A percentile compares a stretch with the other conserved stretches of the same genome.
Conservation (phyloP, 1,140 invertebrate species). For the Alviniconcha marisindica region DNA sequence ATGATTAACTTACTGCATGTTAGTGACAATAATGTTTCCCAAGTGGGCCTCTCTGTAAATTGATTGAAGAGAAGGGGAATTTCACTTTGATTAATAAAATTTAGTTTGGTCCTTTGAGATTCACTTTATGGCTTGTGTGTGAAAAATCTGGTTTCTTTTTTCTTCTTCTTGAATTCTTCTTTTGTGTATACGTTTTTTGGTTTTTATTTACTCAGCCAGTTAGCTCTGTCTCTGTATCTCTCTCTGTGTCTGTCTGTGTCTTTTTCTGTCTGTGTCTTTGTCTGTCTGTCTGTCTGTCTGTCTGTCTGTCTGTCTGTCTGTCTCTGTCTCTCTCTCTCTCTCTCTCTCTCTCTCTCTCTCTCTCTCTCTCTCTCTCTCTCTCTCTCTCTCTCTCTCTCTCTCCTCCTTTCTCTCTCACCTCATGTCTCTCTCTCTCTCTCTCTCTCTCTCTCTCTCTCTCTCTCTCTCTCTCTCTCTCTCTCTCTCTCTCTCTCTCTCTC, state of each 20-base stretch:
- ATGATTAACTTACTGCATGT: too few relatives aligned
- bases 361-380: not conserved
- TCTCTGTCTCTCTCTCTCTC: not conserved
- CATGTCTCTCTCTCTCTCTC: not conserved
- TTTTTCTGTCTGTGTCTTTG: not conserved
- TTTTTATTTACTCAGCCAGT: too few relatives aligned
- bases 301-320: not conserved
- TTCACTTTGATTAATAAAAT: too few relatives aligned
- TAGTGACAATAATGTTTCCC: too few relatives aligned
- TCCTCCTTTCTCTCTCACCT: conserved; percentile 1
- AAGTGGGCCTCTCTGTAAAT: too few relatives aligned
- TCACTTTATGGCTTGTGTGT: too few relatives aligned
- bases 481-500: conserved; percentile 7
- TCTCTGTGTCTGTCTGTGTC: not conserved
- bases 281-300: not conserved
- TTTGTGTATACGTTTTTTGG: too few relatives aligned
- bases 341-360: not conserved
- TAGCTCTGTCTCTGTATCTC: not conserved
- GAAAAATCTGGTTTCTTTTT: too few relatives aligned
- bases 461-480: not conserved
- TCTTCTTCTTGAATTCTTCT: too few relatives aligned
- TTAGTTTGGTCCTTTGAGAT: too few relatives aligned
- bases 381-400: conserved; percentile 7
- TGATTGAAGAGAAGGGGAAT: too few relatives aligned
- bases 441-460: not conserved